A percentile compares a stretch with the other conserved stretches of the same genome.
phyloP scores from a whole-genome alignment of 1,140 invertebrate species.

The Rhopalosiphum maidis region DNA sequence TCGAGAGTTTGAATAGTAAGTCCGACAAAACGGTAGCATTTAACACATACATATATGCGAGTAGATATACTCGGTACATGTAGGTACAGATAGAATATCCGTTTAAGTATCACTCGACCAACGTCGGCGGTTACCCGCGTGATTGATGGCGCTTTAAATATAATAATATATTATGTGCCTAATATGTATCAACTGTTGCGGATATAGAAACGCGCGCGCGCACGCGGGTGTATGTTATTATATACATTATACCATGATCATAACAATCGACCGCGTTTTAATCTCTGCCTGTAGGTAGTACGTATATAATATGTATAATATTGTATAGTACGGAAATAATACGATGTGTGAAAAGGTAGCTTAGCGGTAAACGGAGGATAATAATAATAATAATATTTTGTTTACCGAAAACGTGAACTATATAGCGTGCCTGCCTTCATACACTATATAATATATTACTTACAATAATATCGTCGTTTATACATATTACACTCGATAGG shows the following conservation, averaged over 20 bases:
- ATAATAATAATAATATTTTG: conserved; percentile 15
- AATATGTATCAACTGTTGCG: background rate
- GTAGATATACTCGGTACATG: background rate
- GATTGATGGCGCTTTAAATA: conserved; percentile 33
- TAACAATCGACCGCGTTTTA: background rate
- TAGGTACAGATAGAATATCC: background rate
- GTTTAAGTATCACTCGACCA: background rate
- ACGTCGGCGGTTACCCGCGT: background rate
- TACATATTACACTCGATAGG: background rate
- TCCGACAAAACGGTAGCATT: background rate
- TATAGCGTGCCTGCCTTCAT: background rate
- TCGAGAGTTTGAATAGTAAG: background rate
- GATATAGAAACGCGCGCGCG: background rate
- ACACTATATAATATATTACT: background rate
- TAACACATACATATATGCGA: background rate
- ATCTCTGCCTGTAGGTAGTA: background rate
- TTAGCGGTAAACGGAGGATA: background rate
- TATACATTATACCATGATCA: background rate
- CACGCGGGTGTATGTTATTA: background rate
- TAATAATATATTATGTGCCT: background rate
- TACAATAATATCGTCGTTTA: background rate
- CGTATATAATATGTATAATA: background rate
- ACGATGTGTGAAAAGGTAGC: background rate
- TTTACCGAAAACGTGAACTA: background rate
- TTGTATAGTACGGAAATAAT: background rate